Evolutionary conservation across 2,113 vertebrate genomes (phyloP), one percentile per base, ranked within the genome.

Genomic region (Baryphthengus martii): DNA sequence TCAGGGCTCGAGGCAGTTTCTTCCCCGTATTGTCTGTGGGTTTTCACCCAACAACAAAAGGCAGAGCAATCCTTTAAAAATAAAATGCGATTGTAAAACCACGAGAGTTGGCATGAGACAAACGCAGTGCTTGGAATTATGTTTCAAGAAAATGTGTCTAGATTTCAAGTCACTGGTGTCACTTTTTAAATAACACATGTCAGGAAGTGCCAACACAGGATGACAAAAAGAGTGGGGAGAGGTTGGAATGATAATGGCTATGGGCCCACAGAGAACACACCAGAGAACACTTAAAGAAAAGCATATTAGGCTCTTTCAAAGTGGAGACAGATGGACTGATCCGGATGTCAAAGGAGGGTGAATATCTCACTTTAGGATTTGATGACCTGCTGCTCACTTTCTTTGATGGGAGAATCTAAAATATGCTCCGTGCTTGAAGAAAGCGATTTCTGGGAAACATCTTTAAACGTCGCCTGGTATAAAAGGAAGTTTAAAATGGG

Each of bases 121-220:
- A 96, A 96, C 13, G 50, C 93, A 86, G 93, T 31, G 82, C 93
- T 94, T 16, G 67, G 94, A 96, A 96, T 95, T 94, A 95, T 74
- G 95, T 77, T 94, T 95, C 92, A 90, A 95, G 95, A 96, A 96
- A 96, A 95, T 91, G 95, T 97, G 96, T 96, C 94, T 97, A 96
- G 95, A 94, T 96, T 96, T 96, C 95, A 96, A 96, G 95, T 95
- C 93, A 93, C 1, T 96, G 95, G 95, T 97, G 95, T 97, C 95
- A 95, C 90, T 97, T 97, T 93, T 96, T 94, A 95, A 97, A 96
- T 96, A 96, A 96, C 96, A 96, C 93, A 96, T 96, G 95, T 96
- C 95, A 96, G 93, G 95, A 96, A 96, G 95, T 97, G 94, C 94
- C 93, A 95, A 97, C 95, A 37, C 88, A 94, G 92, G 93, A 97